Percentiles rank a stretch among this genome's conserved stretches.
These are phyloP conservation scores for Pangasius sanitwongsei DNA, from an alignment of 2,797 vertebrate genomes.

Conservation along the genomic window DNA sequence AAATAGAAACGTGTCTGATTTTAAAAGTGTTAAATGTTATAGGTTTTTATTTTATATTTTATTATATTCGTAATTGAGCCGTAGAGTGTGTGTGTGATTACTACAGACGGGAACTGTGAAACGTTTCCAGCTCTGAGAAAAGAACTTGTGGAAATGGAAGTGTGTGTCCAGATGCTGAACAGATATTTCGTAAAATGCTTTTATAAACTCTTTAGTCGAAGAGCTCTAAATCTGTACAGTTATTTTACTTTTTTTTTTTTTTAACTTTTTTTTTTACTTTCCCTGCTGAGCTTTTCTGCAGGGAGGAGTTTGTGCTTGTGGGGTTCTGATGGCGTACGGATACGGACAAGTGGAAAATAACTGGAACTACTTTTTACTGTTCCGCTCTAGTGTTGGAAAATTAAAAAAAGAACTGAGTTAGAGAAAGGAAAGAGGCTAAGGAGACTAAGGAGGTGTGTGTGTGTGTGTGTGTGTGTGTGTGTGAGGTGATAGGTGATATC, in stretches of 20 bases:
- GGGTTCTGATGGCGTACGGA: background rate
- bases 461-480: conserved; percentile 25
- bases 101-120: background rate
- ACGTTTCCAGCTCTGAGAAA: background rate
- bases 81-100: background rate
- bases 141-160: too few relatives aligned
- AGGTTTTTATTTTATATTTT: too few relatives aligned
- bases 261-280: background rate
- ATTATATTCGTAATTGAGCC: too few relatives aligned
- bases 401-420: too few relatives aligned
- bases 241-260: background rate
- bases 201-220: background rate
- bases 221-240: background rate
- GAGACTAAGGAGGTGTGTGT: background rate
- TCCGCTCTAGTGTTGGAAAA: background rate
- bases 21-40: too few relatives aligned
- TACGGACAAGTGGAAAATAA: background rate
- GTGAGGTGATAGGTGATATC: conserved; percentile 27
- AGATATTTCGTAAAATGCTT: background rate
- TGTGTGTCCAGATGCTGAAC: background rate
- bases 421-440: background rate
- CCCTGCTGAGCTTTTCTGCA: background rate
- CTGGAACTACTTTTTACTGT: background rate
- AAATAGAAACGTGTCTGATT: too few relatives aligned
- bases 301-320: background rate